Evolutionary conservation across 2,113 vertebrate genomes (phyloP).

Genomic region (Terrapene triunguis): DNA sequence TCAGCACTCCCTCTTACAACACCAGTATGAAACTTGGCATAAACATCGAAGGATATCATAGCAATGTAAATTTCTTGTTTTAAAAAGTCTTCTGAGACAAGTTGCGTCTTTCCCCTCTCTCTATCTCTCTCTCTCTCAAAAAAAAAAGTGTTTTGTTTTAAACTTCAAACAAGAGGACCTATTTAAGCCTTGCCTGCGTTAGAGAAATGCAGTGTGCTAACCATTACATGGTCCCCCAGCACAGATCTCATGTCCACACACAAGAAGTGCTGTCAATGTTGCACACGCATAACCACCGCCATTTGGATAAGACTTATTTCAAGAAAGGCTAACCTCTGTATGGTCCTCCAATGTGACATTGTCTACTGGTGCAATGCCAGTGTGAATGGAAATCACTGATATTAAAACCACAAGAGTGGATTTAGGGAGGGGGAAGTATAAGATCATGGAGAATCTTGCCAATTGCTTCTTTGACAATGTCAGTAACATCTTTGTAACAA

Average conservation of each 20-base stretch:
- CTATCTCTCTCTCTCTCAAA: too few species aligned
- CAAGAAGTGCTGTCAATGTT: neutral
- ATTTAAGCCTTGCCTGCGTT: neutral
- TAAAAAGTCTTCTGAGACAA: too few species aligned
- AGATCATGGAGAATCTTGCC: neutral
- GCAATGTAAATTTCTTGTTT: neutral
- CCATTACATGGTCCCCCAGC: neutral
- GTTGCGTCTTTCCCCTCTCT: too few species aligned
- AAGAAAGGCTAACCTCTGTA: neutral
- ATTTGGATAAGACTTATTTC: slow-evolving; percentile 21
- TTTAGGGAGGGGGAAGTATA: neutral
- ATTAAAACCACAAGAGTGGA: neutral
- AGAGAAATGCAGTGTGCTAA: neutral
- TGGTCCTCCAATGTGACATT: neutral
- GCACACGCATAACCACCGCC: slow-evolving; percentile 23
- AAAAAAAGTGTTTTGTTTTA: neutral
- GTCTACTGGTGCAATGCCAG: neutral
- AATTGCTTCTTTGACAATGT: too few species aligned
- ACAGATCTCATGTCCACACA: slow-evolving; percentile 27
- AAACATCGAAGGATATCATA: neutral
- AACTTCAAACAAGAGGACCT: neutral
- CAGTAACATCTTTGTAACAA: too few species aligned
- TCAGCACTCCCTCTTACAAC: neutral
- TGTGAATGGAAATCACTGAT: neutral
- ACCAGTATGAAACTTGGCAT: slow-evolving; percentile 44